These are phyloP conservation scores for Choloepus didactylus DNA, from an alignment of 2,797 vertebrate genomes.

Conservation along the genomic window DNA sequence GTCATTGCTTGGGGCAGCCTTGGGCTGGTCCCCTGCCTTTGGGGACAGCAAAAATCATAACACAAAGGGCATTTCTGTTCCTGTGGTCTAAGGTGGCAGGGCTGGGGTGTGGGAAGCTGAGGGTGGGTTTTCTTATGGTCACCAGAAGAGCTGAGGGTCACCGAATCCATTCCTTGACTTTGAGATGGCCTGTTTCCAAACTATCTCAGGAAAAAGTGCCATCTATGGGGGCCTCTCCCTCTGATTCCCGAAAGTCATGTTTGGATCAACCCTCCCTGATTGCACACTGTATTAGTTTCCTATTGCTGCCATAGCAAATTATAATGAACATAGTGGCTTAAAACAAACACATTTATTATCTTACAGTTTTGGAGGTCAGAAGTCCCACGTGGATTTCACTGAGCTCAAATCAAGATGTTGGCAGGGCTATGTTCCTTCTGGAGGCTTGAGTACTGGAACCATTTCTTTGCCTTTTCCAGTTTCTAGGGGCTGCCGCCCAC, in stretches of 20 bases:
- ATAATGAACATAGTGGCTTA: not conserved
- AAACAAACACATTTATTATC: constrained; percentile 32
- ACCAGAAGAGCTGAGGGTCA: not conserved
- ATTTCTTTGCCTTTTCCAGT: constrained; percentile 36
- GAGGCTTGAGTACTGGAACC: constrained; percentile 35
- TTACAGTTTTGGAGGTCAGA: constrained; percentile 32
- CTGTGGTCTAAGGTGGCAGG: not conserved
- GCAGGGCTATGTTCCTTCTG: not conserved
- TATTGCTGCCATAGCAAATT: not conserved
- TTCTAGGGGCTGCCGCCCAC: constrained; percentile 30
- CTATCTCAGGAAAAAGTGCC: not conserved
- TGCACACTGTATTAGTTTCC: not conserved
- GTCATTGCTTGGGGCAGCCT: not conserved
- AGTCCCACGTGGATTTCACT: not conserved
- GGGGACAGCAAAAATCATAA: constrained; percentile 23
- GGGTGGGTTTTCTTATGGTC: not conserved
- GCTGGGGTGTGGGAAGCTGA: not conserved
- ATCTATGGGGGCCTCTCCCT: not conserved
- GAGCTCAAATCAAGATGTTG: constrained; percentile 42
- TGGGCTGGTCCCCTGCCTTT: not conserved
- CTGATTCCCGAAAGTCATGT: constrained; percentile 7
- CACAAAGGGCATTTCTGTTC: constrained; percentile 32
- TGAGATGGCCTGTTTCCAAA: not conserved
- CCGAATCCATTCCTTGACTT: not conserved
- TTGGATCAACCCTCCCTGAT: not conserved